phyloP scores from a whole-genome alignment of 2,113 vertebrate species.

The Galbula dea region DNA sequence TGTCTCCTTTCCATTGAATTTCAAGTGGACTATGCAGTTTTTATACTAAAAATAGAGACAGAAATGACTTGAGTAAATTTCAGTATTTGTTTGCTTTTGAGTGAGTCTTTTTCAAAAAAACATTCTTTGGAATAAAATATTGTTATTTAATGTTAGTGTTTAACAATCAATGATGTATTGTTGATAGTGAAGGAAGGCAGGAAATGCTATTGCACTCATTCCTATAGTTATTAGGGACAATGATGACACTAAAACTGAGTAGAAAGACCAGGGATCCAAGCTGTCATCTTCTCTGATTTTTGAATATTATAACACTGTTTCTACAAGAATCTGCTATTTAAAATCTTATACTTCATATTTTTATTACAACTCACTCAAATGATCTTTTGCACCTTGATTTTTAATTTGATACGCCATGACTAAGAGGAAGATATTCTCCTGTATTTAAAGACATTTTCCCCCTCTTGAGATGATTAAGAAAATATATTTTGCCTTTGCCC shows the following conservation, averaged over 20 bases:
- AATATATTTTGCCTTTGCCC: slow-evolving; percentile 43
- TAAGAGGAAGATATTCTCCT: background rate
- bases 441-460: background rate
- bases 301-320: background rate
- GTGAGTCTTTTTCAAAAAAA: background rate
- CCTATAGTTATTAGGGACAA: background rate
- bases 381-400: background rate
- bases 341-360: background rate
- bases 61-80: background rate
- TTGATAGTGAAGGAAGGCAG: background rate
- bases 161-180: background rate
- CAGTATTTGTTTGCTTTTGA: background rate
- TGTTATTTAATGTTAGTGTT: background rate
- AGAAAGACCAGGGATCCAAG: background rate
- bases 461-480: slow-evolving; percentile 25
- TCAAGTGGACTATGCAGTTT: background rate
- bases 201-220: background rate
- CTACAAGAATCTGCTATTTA: background rate
- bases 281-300: background rate
- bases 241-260: background rate
- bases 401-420: background rate
- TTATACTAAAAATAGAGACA: background rate
- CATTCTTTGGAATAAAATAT: background rate
- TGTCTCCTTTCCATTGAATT: background rate
- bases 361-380: background rate